Evolutionary conservation across 2,888 invertebrate species (phyloP).

Genomic region (Ischnura elegans): DNA sequence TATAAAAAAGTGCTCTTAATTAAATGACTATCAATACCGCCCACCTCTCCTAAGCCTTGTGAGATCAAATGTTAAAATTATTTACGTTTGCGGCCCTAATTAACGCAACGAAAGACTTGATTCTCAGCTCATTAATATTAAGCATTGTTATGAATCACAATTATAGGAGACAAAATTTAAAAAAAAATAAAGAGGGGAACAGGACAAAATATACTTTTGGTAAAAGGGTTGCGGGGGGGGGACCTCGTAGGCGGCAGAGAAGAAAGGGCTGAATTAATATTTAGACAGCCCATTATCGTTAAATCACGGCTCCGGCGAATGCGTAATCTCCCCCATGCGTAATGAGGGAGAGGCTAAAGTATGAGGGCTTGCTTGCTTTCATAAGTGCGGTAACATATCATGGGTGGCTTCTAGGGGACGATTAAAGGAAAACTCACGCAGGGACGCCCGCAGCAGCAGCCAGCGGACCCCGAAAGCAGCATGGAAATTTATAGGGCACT

Average conservation of each 20-base stretch:
- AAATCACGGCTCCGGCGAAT: not conserved
- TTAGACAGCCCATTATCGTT: not conserved
- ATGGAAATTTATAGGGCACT: not conserved
- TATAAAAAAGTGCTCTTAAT: too few species aligned
- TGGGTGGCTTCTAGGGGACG: not conserved
- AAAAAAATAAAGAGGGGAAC: not conserved
- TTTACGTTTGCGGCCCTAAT: too few species aligned
- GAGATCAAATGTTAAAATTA: too few species aligned
- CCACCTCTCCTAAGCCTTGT: too few species aligned
- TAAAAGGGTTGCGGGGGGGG: not conserved
- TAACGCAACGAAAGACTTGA: too few species aligned
- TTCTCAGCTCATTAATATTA: too few species aligned
- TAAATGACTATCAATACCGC: too few species aligned
- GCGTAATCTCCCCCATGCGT: not conserved
- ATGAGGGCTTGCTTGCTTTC: constrained; percentile 1
- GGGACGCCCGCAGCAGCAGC: not conserved
- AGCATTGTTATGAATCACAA: too few species aligned
- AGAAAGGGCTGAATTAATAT: constrained; percentile 1
- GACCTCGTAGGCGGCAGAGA: not conserved
- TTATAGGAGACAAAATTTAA: too few species aligned
- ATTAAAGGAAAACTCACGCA: not conserved
- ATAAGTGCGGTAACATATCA: constrained; percentile 10
- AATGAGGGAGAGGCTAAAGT: not conserved
- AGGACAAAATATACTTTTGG: not conserved
- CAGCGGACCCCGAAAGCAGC: not conserved